Evolutionary conservation across 64 coral and sea anemone species (phyloP).

Genomic region (Platygyra sinensis): DNA sequence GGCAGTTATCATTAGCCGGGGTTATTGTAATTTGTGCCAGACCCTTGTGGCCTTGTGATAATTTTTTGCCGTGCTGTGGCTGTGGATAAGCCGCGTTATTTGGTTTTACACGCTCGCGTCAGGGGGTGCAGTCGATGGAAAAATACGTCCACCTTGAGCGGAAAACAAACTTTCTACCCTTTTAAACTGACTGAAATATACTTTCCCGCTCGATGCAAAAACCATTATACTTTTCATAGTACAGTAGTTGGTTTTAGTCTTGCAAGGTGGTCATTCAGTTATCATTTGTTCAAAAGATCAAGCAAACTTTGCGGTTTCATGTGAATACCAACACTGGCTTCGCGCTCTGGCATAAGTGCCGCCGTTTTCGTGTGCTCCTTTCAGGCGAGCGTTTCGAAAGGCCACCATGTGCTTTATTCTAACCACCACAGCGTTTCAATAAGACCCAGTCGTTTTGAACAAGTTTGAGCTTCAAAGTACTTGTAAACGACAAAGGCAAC

Average conservation of each 20-base stretch:
- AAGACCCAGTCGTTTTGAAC: not conserved
- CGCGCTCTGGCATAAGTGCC: not conserved
- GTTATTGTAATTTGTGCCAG: not conserved
- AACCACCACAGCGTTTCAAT: not conserved
- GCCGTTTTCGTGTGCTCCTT: not conserved
- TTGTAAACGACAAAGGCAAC: not conserved
- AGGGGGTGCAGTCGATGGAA: not conserved
- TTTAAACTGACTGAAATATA: no score
- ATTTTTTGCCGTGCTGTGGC: not conserved
- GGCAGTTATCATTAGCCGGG: not conserved
- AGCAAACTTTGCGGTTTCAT: not conserved
- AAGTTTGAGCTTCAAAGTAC: not conserved
- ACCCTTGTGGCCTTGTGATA: slow-evolving; percentile 8
- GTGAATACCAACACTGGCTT: not conserved
- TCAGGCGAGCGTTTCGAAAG: not conserved
- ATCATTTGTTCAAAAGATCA: not conserved
- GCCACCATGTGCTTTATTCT: not conserved
- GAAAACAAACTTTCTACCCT: not conserved
- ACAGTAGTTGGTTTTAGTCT: no score
- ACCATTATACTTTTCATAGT: no score
- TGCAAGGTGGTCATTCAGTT: not conserved
- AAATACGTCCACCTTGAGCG: not conserved
- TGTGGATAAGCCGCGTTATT: not conserved
- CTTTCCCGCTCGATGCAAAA: no score
- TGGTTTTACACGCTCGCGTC: not conserved